Evolutionary conservation across 2,888 invertebrate species (phyloP).

Genomic region (Agrilus biguttatus): DNA sequence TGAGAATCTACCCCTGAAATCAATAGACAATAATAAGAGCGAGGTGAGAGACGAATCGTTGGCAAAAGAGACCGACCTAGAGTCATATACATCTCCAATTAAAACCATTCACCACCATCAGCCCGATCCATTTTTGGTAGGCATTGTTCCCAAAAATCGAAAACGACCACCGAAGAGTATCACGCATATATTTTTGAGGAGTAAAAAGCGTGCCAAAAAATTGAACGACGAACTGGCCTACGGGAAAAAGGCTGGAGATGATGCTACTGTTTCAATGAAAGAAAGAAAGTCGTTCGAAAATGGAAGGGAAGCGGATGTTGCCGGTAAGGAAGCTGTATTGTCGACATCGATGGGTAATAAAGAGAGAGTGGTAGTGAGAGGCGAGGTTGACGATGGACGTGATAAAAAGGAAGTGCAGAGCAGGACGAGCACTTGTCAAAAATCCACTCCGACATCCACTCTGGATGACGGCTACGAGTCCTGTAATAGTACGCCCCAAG

Average conservation of each 20-base stretch:
- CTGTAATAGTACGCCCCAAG: slow-evolving; percentile 49
- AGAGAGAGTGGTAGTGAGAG: slow-evolving; percentile 6
- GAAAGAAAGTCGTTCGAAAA: background rate
- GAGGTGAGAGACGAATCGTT: slow-evolving; percentile 8
- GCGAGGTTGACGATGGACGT: slow-evolving; percentile 9
- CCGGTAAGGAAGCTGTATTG: slow-evolving; percentile 10
- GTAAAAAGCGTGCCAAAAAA: slow-evolving; percentile 5
- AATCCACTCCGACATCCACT: slow-evolving; percentile 29
- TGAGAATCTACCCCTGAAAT: slow-evolving; percentile 25
- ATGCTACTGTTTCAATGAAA: background rate
- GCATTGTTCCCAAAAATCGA: slow-evolving; percentile 14
- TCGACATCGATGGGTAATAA: slow-evolving; percentile 9
- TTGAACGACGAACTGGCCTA: background rate
- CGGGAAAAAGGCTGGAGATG: slow-evolving; percentile 1
- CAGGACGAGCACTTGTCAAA: slow-evolving; percentile 8
- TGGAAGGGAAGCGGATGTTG: background rate
- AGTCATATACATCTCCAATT: slow-evolving; percentile 10
- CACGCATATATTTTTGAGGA: slow-evolving; percentile 14
- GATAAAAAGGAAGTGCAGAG: slow-evolving; percentile 9
- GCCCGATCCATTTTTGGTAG: slow-evolving; percentile 9
- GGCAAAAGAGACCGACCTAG: slow-evolving; percentile 8
- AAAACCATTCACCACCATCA: slow-evolving; percentile 8
- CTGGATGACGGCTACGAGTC: slow-evolving; percentile 53
- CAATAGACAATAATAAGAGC: slow-evolving; percentile 15
- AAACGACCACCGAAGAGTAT: slow-evolving; percentile 20